These are phyloP conservation scores for Lithophane socia DNA, from an alignment of 2,888 invertebrate species.

Conservation along the genomic window DNA sequence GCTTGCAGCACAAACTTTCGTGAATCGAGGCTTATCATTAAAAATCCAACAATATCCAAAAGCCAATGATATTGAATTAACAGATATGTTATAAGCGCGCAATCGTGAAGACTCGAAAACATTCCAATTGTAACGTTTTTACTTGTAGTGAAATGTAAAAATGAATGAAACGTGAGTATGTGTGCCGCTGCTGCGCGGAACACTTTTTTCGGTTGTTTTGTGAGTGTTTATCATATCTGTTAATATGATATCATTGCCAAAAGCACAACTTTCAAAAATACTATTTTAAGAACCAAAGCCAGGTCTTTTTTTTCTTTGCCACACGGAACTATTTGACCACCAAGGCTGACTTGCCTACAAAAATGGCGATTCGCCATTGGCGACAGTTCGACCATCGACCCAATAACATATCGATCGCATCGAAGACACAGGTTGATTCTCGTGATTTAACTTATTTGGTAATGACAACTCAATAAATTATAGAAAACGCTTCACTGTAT, in stretches of 20 bases:
- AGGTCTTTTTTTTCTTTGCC: slow-evolving; percentile 16
- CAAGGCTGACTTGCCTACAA: slow-evolving; percentile 58
- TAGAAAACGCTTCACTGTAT: background rate
- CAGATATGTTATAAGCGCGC: no score
- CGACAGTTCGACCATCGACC: slow-evolving; percentile 30
- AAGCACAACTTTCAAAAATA: slow-evolving; percentile 23
- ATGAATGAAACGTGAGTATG: no score
- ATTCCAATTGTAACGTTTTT: no score
- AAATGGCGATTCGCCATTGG: slow-evolving; percentile 39
- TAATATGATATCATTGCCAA: no score
- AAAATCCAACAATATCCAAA: slow-evolving; percentile 9
- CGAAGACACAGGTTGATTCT: slow-evolving; percentile 41
- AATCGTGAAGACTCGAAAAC: no score
- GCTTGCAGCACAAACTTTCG: background rate
- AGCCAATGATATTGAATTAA: no score
- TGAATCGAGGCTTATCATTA: no score
- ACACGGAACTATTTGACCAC: slow-evolving; percentile 46
- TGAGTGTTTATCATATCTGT: no score
- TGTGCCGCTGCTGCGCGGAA: no score
- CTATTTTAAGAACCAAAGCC: slow-evolving; percentile 29
- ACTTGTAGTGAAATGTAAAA: no score
- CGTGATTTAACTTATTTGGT: slow-evolving; percentile 57
- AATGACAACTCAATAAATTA: slow-evolving; percentile 37
- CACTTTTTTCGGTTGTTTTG: no score
- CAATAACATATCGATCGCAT: slow-evolving; percentile 58